Evolutionary conservation across 2,113 vertebrate genomes (phyloP).

Genomic region (Brachypodius melanocephalos): DNA sequence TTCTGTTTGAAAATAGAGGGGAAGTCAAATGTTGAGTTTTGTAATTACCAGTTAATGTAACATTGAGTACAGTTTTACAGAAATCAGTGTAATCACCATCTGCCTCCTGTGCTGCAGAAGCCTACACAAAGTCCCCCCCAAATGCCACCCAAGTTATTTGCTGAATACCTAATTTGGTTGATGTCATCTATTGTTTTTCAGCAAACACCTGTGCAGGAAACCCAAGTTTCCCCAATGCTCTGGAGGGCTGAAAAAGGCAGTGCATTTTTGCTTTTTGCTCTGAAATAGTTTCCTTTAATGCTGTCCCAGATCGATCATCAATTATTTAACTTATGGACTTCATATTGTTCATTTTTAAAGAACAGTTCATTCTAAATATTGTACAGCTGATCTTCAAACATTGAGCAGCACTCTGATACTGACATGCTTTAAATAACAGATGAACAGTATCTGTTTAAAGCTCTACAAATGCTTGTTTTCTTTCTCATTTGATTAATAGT

Average conservation of each 20-base stretch:
- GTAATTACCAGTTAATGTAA: constrained; percentile 25
- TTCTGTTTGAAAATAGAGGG: not conserved
- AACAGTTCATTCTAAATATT: constrained; percentile 32
- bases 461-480: constrained; percentile 45
- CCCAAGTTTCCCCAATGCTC: not conserved
- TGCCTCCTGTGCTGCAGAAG: constrained; percentile 25
- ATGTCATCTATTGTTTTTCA: constrained; percentile 26
- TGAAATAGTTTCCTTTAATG: not conserved
- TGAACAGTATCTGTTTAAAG: constrained; percentile 30
- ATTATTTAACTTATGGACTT: not conserved
- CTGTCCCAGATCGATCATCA: not conserved
- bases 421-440: constrained; percentile 33
- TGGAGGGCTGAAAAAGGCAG: not conserved
- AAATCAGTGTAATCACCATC: constrained; percentile 37
- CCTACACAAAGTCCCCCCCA: constrained; percentile 29
- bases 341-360: not conserved
- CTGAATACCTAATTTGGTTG: constrained; percentile 13
- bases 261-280: not conserved
- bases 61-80: not conserved
- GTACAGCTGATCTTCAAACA: constrained; percentile 18
- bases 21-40: constrained; percentile 5
- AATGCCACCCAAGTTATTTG: constrained; percentile 19
- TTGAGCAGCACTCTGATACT: not conserved
- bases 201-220: not conserved
- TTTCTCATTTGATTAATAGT: constrained; percentile 52